phyloP scores from a whole-genome alignment of 2,888 invertebrate genomes.

The Tetrapedia diversipes region DNA sequence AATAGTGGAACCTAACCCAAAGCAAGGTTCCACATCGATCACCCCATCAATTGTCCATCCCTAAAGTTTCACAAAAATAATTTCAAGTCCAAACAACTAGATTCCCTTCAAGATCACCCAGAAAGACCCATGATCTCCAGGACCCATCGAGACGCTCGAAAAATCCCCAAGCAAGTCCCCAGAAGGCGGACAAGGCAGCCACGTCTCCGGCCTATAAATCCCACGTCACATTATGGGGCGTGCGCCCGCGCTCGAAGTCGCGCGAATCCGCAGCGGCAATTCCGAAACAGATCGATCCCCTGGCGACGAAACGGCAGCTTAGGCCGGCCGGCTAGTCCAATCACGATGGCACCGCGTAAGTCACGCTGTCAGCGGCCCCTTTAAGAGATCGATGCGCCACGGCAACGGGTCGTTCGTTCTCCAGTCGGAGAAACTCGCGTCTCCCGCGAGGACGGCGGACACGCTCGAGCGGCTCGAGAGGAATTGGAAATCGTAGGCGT shows the following conservation, averaged over 20 bases:
- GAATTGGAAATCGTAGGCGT: conserved; percentile 54
- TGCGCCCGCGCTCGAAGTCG: conserved; percentile 3
- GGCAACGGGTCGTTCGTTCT: not conserved
- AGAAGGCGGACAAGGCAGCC: not conserved
- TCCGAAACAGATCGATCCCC: conserved; percentile 18
- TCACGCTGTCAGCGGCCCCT: conserved; percentile 39
- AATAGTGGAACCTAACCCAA: too few relatives aligned
- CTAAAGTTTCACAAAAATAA: too few relatives aligned
- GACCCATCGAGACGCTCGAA: not conserved
- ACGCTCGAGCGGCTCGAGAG: not conserved
- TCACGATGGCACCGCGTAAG: conserved; percentile 39
- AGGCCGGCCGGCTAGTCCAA: too few relatives aligned
- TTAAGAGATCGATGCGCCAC: conserved; percentile 42
- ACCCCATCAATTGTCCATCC: too few relatives aligned
- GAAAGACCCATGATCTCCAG: too few relatives aligned
- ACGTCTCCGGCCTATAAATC: conserved; percentile 15
- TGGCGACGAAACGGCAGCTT: not conserved
- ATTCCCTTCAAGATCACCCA: not conserved
- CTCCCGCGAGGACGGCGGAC: not conserved
- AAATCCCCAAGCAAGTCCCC: not conserved
- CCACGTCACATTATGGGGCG: conserved; percentile 3
- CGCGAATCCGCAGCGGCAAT: conserved; percentile 27
- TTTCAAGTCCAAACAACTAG: not conserved
- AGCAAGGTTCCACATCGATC: too few relatives aligned
- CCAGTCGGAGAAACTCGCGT: not conserved